Percentiles rank a stretch among this genome's conserved stretches.
Conservation (phyloP, 2,888 invertebrate species). For the Drosophila mercatorum region DNA sequence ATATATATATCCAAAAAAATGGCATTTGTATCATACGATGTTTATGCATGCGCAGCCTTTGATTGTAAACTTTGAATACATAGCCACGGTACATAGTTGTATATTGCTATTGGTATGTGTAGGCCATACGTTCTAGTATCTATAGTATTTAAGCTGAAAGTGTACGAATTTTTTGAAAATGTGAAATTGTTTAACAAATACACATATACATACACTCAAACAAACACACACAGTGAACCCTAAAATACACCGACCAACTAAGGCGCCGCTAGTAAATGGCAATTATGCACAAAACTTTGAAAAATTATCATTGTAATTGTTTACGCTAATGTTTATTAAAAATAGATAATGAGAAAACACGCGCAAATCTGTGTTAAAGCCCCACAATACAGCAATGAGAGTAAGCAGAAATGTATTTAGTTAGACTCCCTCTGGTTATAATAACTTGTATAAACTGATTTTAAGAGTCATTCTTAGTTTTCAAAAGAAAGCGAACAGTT, state of each 20-base stretch:
- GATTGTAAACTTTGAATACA: constrained; percentile 51
- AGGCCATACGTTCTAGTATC: constrained; percentile 79
- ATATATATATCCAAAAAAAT: constrained; percentile 33
- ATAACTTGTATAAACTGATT: constrained; percentile 46
- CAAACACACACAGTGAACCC: constrained; percentile 11
- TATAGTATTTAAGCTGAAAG: constrained; percentile 71
- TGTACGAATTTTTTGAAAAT: constrained; percentile 76
- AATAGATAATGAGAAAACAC: constrained; percentile 2
- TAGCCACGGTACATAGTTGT: constrained; percentile 63
- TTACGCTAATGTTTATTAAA: constrained; percentile 23
- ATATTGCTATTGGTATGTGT: constrained; percentile 71
- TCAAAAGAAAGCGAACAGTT: constrained; percentile 10
- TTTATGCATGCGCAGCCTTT: constrained; percentile 38
- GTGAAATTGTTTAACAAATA: constrained; percentile 80
- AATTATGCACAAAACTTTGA: constrained; percentile 57
- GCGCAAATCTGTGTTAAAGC: constrained; percentile 46
- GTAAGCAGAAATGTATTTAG: constrained; percentile 26
- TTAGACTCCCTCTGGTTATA: constrained; percentile 15
- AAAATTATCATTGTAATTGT: constrained; percentile 30
- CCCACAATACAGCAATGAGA: constrained; percentile 19
- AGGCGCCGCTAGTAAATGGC: constrained; percentile 41
- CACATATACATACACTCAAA: constrained; percentile 47
- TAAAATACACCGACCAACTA: constrained; percentile 30
- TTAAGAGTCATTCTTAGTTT: constrained; percentile 37
- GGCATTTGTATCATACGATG: constrained; percentile 53